Percentiles rank a stretch among this genome's conserved stretches.
Evolutionary conservation across 2,113 vertebrate species (phyloP).

Genomic region (Gymnarchus niloticus): DNA sequence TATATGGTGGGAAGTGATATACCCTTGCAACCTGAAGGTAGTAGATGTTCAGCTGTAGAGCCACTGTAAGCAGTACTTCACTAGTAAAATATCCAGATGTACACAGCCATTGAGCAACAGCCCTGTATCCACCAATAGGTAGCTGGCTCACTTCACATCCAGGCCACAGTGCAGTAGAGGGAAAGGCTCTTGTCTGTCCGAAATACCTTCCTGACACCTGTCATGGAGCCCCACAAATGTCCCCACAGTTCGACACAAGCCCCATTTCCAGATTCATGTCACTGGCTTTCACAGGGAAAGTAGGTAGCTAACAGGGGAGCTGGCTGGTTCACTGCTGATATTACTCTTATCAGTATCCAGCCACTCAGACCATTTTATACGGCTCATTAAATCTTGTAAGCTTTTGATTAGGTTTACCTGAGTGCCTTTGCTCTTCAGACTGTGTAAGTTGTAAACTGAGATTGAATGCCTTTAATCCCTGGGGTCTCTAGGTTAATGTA

Average conservation of each 20-base stretch:
- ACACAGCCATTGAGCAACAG: not conserved
- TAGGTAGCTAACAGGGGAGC: not conserved
- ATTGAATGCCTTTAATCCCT: no score
- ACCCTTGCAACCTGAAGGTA: no score
- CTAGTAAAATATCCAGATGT: not conserved
- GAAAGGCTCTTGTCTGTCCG: not conserved
- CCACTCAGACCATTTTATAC: not conserved
- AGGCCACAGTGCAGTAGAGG: no score
- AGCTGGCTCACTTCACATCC: not conserved
- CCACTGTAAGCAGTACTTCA: not conserved
- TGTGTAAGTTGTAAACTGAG: not conserved
- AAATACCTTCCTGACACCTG: not conserved
- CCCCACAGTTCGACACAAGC: not conserved
- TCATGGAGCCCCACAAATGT: not conserved
- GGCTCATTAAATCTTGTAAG: not conserved
- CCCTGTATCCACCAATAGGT: not conserved
- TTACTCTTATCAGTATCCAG: not conserved
- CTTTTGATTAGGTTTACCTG: not conserved
- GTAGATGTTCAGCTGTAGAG: not conserved
- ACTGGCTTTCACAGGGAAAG: not conserved
- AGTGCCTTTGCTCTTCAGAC: not conserved
- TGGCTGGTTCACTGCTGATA: not conserved
- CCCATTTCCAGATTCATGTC: not conserved
- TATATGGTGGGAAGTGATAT: no score
- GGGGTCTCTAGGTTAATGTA: no score